Conservation (phyloP, 1,140 invertebrate species). For the Capitella teleta region DNA sequence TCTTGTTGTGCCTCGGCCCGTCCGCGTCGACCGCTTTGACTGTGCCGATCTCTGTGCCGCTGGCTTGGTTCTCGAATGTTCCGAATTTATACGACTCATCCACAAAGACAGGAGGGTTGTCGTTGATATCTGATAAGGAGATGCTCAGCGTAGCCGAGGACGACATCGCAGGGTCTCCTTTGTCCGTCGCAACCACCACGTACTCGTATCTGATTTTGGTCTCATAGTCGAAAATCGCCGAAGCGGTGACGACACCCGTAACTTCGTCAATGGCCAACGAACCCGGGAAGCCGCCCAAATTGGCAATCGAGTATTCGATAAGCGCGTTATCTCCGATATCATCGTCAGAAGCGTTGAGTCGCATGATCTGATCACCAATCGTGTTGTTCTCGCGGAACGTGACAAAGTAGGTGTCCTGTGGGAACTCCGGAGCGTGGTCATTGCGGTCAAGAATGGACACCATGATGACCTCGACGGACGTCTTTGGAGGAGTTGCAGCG, state of each 20-base stretch:
- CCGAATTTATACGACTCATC: constrained; percentile 4
- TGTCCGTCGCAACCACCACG: constrained; percentile 48
- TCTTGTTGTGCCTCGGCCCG: constrained; percentile 1
- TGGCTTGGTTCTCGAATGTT: constrained; percentile 11
- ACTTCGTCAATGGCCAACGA: constrained; percentile 3
- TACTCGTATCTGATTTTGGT: background rate
- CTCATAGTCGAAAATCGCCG: constrained; percentile 6
- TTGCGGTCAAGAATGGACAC: constrained; percentile 10
- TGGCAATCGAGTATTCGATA: constrained; percentile 49
- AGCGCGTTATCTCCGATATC: constrained; percentile 6
- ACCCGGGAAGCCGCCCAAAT: background rate
- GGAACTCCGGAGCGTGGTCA: constrained; percentile 9
- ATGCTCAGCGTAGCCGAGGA: constrained; percentile 1
- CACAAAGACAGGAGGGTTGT: constrained; percentile 5
- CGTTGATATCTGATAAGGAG: constrained; percentile 6
- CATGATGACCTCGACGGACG: background rate
- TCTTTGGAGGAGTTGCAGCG: background rate
- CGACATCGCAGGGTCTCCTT: background rate
- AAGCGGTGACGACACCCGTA: constrained; percentile 46
- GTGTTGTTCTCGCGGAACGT: constrained; percentile 60
- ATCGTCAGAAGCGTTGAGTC: constrained; percentile 6
- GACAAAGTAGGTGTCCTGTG: background rate
- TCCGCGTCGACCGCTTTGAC: constrained; percentile 7
- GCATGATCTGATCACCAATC: background rate
- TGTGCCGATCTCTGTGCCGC: constrained; percentile 7